A percentile compares a stretch with the other conserved stretches of the same genome.
These are phyloP conservation scores for Rhynchonema sp. DNA, from an alignment of 2,888 invertebrate species.

Conservation along the genomic window DNA sequence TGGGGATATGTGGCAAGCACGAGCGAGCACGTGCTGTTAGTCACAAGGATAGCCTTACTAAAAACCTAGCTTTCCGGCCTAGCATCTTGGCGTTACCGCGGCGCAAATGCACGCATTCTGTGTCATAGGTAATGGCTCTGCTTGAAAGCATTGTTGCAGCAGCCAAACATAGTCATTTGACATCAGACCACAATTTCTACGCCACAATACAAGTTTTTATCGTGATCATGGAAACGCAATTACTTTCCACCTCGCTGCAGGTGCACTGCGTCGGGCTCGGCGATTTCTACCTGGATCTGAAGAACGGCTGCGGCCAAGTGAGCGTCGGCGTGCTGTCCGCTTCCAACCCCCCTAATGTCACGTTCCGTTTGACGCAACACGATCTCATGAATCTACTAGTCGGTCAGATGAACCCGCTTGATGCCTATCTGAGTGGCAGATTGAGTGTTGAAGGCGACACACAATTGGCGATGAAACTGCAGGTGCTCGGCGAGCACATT, in stretches of 20 bases:
- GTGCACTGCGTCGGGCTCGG: slow-evolving; percentile 18
- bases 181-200: no score
- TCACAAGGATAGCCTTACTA: no score
- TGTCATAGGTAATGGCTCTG: no score
- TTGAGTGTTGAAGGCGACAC: neutral
- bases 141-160: no score
- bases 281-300: slow-evolving; percentile 24
- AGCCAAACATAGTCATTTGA: no score
- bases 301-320: neutral
- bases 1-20: no score
- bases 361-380: neutral
- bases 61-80: no score
- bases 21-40: no score
- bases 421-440: neutral
- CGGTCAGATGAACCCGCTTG: neutral
- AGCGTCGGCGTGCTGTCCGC: neutral
- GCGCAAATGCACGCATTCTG: no score
- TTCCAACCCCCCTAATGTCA: neutral
- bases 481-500: neutral
- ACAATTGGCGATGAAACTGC: neutral
- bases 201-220: no score
- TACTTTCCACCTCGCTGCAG: slow-evolving; percentile 11
- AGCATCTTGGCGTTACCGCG: no score
- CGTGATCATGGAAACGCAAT: no score
- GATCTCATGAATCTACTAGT: neutral